Evolutionary conservation across 2,797 vertebrate species (phyloP), one percentile per base, ranked within the genome.

Genomic region (Microctenopoma stevenorrisi): DNA sequence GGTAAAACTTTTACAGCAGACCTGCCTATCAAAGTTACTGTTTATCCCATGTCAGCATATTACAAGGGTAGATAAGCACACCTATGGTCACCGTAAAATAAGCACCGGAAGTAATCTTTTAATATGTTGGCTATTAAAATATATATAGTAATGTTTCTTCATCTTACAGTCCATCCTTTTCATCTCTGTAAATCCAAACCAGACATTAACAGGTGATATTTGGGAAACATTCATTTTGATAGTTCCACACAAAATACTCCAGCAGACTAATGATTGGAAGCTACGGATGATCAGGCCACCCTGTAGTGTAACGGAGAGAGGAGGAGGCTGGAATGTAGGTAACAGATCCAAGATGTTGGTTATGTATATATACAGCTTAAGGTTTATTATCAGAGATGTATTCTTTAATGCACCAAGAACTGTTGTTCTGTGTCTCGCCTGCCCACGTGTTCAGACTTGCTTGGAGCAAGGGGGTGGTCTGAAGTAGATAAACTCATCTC

Each of bases 391-490:
- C 48, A 14, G 16, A 15, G 5, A 58, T 42, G 22, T 22, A 14
- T 7, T 28, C 53, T 13, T 3, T 3, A 0, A 42, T 25, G 43
- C 26, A 40, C 22, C 14, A 22, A 26, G 40, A 33, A 18, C 48
- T 26, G 14, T 15, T 38, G 13, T 30, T 8, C 49, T 3, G 12
- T 46, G 33, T 37, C 12, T 35, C 1, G 46, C 22, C 15, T 43
- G 9, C 40, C 49, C 30, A 77, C 84, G 43, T 16, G 86, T 38
- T 30, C n/a, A 6, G 61, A 64, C 82, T 44, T 77, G 84, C 60
- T 40, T 30, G 38, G 25, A 58, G 4, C 3, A 28, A 47, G 0
- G 14, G 60, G 35, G 47, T 15, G 43, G 52, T 22, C 2, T 28
- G 9, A 9, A 40, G 47, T 1, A 25, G 26, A 35, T 7, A 22